Evolutionary conservation across 2,797 vertebrate genomes (phyloP), one percentile per base, ranked within the genome.

Genomic region (Bradypus variegatus): DNA sequence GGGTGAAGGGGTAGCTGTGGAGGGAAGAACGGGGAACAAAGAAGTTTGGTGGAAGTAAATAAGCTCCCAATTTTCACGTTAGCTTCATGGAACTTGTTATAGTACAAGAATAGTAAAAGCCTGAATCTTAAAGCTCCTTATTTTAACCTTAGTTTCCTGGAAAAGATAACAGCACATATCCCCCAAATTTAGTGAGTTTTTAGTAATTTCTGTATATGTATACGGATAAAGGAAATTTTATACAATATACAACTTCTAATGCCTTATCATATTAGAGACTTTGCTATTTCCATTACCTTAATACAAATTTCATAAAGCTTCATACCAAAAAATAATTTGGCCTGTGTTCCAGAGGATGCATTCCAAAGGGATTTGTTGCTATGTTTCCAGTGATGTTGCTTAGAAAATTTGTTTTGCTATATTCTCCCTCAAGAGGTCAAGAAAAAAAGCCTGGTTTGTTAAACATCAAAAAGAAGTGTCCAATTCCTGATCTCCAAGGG

Each of bases 331-430:
- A 94, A 90, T 53, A 70, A 93, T 86, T 83, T 87, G 82, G 94
- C 62, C 65, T 88, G 73, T 1, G 0, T 83, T 94, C 53, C 75
- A 82, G 0, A 50, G 86, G 90, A 93, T 2, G 55, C 21, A 70
- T 93, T 97, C 94, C 92, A 96, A 94, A 58, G 93, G 70, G 85
- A 96, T 95, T 83, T 95, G 83, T 77, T 91, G 53, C 69, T 76
- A 14, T 38, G 48, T 94, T 96, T 96, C 95, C 92, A 94, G 88
- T 73, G 55, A 70, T 50, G 64, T 0, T 86, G 83, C 91, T 96
- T 93, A 95, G 91, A 94, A 89, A 95, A 91, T 79, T 45, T 94
- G 45, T 92, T 96, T 95, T 96, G 89, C 91, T 96, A 93, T 95
- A 86, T 86, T 91, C 89, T 83, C 50, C 41, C 90, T 90, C 86